A percentile compares a stretch with the other conserved stretches of the same genome.
Conservation (phyloP, 2,888 invertebrate species). For the Lasius fuliginosus region DNA sequence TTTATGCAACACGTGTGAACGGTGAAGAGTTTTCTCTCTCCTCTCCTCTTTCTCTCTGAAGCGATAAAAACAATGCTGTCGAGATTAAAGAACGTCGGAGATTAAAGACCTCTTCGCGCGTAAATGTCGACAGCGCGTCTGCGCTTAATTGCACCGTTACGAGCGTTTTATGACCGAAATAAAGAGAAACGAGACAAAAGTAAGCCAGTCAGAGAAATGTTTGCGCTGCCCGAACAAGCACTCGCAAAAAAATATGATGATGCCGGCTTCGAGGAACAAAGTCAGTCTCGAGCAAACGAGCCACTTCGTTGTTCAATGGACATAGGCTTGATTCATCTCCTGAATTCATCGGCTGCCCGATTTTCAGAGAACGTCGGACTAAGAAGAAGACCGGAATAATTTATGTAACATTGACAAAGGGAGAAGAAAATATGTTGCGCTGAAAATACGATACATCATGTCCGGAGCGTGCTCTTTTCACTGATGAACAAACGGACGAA, state of each 20-base stretch:
- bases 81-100: slow-evolving; percentile 31
- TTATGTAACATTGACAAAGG: slow-evolving; percentile 46
- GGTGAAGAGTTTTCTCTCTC: not conserved
- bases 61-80: slow-evolving; percentile 27
- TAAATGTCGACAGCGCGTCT: slow-evolving; percentile 28
- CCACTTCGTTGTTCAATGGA: not conserved
- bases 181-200: not conserved
- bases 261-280: slow-evolving; percentile 14
- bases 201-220: slow-evolving; percentile 3
- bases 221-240: not conserved
- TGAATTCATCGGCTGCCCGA: not conserved
- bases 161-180: slow-evolving; percentile 19
- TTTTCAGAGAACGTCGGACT: slow-evolving; percentile 5
- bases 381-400: slow-evolving; percentile 16
- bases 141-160: slow-evolving; percentile 18
- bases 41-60: not conserved
- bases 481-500: slow-evolving; percentile 38
- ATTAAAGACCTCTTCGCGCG: slow-evolving; percentile 25
- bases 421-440: slow-evolving; percentile 7
- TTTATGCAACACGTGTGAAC: slow-evolving; percentile 4
- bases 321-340: slow-evolving; percentile 8
- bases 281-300: not conserved
- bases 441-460: slow-evolving; percentile 43
- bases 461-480: slow-evolving; percentile 7
- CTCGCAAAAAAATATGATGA: slow-evolving; percentile 24